These are phyloP conservation scores for Atherix ibis DNA, from an alignment of 2,888 invertebrate species.

Conservation along the genomic window DNA sequence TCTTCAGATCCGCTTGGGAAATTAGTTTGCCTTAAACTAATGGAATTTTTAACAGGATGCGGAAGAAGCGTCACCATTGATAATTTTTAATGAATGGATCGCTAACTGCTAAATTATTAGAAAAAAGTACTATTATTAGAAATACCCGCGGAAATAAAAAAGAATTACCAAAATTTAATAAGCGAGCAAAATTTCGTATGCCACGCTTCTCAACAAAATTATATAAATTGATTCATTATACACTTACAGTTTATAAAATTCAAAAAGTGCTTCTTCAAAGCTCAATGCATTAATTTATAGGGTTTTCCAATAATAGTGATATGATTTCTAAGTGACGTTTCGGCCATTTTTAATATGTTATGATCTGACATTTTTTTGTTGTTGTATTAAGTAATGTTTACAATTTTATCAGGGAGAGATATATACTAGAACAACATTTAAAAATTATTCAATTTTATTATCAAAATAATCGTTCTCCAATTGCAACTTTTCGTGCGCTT, in stretches of 20 bases:
- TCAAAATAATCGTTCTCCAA: too few species aligned
- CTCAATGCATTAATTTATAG: neutral
- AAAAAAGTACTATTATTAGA: constrained; percentile 4
- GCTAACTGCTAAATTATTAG: constrained; percentile 9
- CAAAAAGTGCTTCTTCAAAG: constrained; percentile 3
- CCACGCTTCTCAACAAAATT: neutral
- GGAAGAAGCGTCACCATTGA: constrained; percentile 16
- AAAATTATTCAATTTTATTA: too few species aligned
- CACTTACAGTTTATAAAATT: constrained; percentile 2
- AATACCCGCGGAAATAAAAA: constrained; percentile 3
- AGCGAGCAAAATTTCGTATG: neutral
- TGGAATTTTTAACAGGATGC: constrained; percentile 14
- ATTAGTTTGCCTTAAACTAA: constrained; percentile 15
- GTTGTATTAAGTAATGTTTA: too few species aligned
- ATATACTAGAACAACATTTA: too few species aligned
- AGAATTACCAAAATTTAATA: too few species aligned
- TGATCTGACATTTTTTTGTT: too few species aligned
- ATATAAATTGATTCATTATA: too few species aligned
- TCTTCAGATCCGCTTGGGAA: constrained; percentile 13
- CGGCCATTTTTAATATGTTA: too few species aligned
- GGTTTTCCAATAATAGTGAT: neutral
- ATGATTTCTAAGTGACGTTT: too few species aligned
- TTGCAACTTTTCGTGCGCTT: too few species aligned
- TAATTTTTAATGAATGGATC: constrained; percentile 15
- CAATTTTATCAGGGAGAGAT: too few species aligned